Base-by-base conservation (phyloP, 2,888 invertebrate species). In the Drosophila tanythrix region DNA sequence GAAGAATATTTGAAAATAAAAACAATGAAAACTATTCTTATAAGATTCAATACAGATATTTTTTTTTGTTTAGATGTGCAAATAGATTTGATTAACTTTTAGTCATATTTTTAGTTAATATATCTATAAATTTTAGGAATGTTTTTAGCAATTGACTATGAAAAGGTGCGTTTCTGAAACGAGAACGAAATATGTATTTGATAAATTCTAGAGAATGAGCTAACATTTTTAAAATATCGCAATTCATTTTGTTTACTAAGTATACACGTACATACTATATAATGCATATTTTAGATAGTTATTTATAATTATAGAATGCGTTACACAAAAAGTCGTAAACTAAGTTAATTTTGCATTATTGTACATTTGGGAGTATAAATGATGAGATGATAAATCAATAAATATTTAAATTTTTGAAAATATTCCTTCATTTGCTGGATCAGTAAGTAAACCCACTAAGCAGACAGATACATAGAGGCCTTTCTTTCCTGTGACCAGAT, bases 21-120 rank as follows among this genome's bases (percentile, higher is more conserved):
- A 27, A 46, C 25, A 55, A 55, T 21, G 70, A 21, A 21, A 21
- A 52, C 71, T 69, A 65, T 58, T 35, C 43, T 38, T 55, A 58
- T 50, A 65, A 58, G 40, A 59, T 73, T 70, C 55, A 63, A 51
- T 53, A 29, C 25, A 25, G 46, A 25, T 21, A 11, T 40, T 64
- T 55, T 67, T 56, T 13, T 15, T 13, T n/a, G 15, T 66, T 70
- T 67, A 66, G 61, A 62, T 76, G 74, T 88, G 80, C 80, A 81
- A 86, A 56, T 67, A 59, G 61, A 66, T 74, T 83, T 65, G 69
- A 70, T 87, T 88, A 75, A 52, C 74, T 63, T 75, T 74, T 87
- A 85, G 89, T 89, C 88, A 89, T 85, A 84, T 43, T 71, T 81
- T 89, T 85, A 85, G 88, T 83, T 36, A 52, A n/a, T 35, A n/a